A percentile compares a stretch with the other conserved stretches of the same genome.
These are phyloP conservation scores for Drosophila paramelanica DNA, from an alignment of 2,888 invertebrate species.

Conservation along the genomic window DNA sequence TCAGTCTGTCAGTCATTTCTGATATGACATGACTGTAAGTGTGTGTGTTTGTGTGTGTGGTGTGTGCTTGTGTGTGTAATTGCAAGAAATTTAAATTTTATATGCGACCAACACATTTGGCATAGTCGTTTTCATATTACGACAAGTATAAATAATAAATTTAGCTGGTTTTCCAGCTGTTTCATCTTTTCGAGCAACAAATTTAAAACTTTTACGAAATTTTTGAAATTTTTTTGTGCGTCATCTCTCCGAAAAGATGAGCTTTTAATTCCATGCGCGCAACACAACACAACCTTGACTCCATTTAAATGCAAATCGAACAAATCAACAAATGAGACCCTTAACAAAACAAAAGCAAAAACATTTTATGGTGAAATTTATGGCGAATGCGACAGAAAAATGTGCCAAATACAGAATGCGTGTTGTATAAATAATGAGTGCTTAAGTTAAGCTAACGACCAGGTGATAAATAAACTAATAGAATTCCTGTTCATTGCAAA, in stretches of 20 bases:
- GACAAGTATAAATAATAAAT: constrained; percentile 69
- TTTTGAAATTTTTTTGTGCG: constrained; percentile 53
- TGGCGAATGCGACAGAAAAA: neutral
- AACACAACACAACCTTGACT: constrained; percentile 66
- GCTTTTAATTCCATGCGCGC: constrained; percentile 23
- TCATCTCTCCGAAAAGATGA: constrained; percentile 42
- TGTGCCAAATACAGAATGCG: neutral
- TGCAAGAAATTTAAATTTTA: constrained; percentile 74
- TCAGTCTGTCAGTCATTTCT: no score
- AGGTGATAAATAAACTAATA: neutral
- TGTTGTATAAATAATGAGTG: constrained; percentile 2
- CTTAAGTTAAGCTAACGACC: neutral
- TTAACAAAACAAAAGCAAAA: constrained; percentile 15
- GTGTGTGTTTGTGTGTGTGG: constrained; percentile 19
- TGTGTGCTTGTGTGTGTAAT: constrained; percentile 49
- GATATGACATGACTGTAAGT: neutral
- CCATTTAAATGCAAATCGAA: constrained; percentile 64
- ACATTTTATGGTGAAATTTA: constrained; percentile 59
- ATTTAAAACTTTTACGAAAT: constrained; percentile 19
- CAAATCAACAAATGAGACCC: no score
- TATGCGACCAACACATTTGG: constrained; percentile 68
- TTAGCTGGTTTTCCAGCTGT: constrained; percentile 33
- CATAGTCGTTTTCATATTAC: constrained; percentile 58
- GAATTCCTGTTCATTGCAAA: neutral
- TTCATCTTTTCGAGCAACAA: constrained; percentile 29